Conservation (phyloP, 2,113 vertebrate genomes). For the Phasianus colchicus region DNA sequence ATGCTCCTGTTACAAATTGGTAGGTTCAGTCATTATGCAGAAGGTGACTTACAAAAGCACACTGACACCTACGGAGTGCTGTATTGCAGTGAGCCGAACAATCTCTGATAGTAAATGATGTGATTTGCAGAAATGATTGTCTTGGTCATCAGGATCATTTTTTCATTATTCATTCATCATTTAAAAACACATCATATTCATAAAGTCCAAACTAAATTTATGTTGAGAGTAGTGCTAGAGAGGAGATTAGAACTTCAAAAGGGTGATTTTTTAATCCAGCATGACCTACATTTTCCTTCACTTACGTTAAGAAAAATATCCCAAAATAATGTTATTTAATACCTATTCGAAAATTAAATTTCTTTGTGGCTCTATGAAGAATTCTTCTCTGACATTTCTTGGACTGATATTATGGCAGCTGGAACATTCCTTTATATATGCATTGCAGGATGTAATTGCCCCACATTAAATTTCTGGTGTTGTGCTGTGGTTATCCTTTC, state of each 20-base stretch:
- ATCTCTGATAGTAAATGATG: background rate
- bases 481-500: background rate
- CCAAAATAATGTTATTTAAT: background rate
- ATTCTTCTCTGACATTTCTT: background rate
- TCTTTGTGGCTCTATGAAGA: background rate
- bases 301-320: background rate
- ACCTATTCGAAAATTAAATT: background rate
- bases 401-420: rapidly evolving
- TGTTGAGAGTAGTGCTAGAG: background rate
- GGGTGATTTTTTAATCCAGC: background rate
- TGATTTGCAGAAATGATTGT: background rate
- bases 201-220: background rate
- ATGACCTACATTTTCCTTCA: slow-evolving; percentile 24
- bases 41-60: background rate
- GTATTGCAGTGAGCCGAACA: background rate
- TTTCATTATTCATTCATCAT: background rate
- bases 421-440: rapidly evolving
- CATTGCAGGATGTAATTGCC: background rate
- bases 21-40: background rate
- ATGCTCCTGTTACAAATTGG: background rate
- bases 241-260: slow-evolving; percentile 29
- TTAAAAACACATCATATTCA: background rate
- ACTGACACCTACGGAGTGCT: background rate
- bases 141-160: background rate
- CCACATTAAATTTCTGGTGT: background rate